phyloP scores from a whole-genome alignment of 1,140 invertebrate genomes.

The Luehdorfia chinensis region DNA sequence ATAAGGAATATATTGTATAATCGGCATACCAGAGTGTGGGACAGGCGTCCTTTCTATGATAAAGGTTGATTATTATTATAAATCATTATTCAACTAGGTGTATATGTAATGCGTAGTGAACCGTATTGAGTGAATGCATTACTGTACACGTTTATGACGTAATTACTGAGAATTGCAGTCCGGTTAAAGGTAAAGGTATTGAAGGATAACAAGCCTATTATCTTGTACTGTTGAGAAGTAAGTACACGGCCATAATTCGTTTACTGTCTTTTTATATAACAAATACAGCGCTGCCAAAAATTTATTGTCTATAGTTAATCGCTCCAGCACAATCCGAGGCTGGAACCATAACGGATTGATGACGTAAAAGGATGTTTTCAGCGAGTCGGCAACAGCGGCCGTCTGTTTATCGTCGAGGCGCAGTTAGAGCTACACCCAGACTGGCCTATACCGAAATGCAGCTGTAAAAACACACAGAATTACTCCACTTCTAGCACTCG shows the following conservation, averaged over 20 bases:
- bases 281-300: too few relatives aligned
- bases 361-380: constrained; percentile 77
- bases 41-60: too few relatives aligned
- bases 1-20: too few relatives aligned
- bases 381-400: constrained; percentile 62
- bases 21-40: too few relatives aligned
- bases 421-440: constrained; percentile 62
- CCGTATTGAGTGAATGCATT: too few relatives aligned
- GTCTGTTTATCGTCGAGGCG: constrained; percentile 71
- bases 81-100: too few relatives aligned
- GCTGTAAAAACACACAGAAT: constrained; percentile 70
- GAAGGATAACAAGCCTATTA: constrained; percentile 14
- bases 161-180: constrained; percentile 14
- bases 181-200: constrained; percentile 7
- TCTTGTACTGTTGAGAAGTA: background rate
- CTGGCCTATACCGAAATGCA: constrained; percentile 64
- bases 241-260: too few relatives aligned
- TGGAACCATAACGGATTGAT: constrained; percentile 62
- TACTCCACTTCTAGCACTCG: constrained; percentile 51
- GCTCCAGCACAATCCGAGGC: constrained; percentile 29
- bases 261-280: too few relatives aligned
- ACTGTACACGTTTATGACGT: constrained; percentile 4
- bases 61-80: too few relatives aligned
- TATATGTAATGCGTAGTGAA: too few relatives aligned
- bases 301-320: background rate